These are phyloP conservation scores for Garrulus glandarius DNA, from an alignment of 2,797 vertebrate genomes.

Conservation along the genomic window DNA sequence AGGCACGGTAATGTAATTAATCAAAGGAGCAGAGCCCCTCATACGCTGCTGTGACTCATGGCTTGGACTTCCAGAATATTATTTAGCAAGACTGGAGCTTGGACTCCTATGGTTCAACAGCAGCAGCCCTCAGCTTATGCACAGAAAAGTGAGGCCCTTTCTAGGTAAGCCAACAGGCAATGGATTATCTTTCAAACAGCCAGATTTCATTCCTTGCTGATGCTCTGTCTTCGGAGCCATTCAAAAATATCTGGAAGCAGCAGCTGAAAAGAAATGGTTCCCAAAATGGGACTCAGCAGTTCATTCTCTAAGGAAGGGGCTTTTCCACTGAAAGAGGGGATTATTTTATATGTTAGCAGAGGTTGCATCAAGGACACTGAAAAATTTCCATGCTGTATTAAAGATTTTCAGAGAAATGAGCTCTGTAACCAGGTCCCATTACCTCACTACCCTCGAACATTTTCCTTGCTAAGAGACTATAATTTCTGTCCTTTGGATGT, in stretches of 20 bases:
- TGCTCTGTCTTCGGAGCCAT: background rate
- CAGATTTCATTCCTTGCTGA: constrained; percentile 1
- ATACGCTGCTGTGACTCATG: background rate
- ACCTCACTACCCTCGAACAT: constrained; percentile 55
- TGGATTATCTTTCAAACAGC: background rate
- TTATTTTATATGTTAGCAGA: constrained; percentile 25
- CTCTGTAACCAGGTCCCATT: constrained; percentile 51
- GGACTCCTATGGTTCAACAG: background rate
- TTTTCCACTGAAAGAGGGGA: constrained; percentile 39
- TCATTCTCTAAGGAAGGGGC: background rate
- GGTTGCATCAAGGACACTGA: constrained; percentile 44
- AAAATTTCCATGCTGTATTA: constrained; percentile 27
- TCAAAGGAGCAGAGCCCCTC: background rate
- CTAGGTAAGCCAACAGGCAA: background rate
- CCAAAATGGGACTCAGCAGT: background rate
- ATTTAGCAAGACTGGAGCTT: background rate
- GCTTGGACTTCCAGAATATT: background rate
- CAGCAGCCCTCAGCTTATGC: background rate
- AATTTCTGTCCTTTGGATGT: constrained; percentile 49
- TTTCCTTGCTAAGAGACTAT: constrained; percentile 58
- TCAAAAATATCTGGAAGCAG: constrained; percentile 9
- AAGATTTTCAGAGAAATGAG: constrained; percentile 44
- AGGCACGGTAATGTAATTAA: background rate
- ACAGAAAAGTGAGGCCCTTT: background rate
- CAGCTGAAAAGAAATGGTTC: constrained; percentile 1